These are phyloP conservation scores for Atta cephalotes DNA, from an alignment of 1,140 invertebrate genomes.

Conservation along the genomic window DNA sequence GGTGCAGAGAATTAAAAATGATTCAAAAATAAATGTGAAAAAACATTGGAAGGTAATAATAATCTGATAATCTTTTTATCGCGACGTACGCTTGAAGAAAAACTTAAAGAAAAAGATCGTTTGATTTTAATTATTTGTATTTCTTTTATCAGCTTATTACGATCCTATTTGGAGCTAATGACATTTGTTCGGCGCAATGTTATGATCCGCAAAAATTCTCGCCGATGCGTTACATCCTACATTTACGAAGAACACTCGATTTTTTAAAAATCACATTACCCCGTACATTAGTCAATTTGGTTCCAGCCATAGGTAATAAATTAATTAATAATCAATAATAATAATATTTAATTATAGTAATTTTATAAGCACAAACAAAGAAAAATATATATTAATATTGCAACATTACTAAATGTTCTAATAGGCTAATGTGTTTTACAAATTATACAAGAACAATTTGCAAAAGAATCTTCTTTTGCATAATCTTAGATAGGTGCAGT, in stretches of 20 bases:
- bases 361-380: not conserved
- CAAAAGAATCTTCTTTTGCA: no score
- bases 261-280: slow-evolving; percentile 90
- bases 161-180: slow-evolving; percentile 94
- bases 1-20: slow-evolving; percentile 90
- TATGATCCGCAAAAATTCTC: slow-evolving; percentile 88
- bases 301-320: slow-evolving; percentile 90
- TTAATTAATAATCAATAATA: not conserved
- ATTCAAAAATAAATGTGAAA: slow-evolving; percentile 88
- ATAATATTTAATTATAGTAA: no score
- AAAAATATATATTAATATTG: not conserved
- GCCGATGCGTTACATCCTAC: slow-evolving; percentile 88
- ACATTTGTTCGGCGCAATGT: slow-evolving; percentile 93
- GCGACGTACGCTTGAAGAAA: not conserved
- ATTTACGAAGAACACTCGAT: slow-evolving; percentile 89
- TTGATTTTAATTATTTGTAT: not conserved
- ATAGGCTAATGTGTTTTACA: not conserved
- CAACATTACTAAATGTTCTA: not conserved
- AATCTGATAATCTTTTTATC: not conserved
- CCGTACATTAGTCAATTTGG: slow-evolving; percentile 92
- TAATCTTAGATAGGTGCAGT: no score
- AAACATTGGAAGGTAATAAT: slow-evolving; percentile 91
- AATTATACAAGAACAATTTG: no score
- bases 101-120: not conserved
- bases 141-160: slow-evolving; percentile 88